Base-by-base conservation (phyloP, 2,113 vertebrate genomes). In the Gnathochromis pfefferi region DNA sequence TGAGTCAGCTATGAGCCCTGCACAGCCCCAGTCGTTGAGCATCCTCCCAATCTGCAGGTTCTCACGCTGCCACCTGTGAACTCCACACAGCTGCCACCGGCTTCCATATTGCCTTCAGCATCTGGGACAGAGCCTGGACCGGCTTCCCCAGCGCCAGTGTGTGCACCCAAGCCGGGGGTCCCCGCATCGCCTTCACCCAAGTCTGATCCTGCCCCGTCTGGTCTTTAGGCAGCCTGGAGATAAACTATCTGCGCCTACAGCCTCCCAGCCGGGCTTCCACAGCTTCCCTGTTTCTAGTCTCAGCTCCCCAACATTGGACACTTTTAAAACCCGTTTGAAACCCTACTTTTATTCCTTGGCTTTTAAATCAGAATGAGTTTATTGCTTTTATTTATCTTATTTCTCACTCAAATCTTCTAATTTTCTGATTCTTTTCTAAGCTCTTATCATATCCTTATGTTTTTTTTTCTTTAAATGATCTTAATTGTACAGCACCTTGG, bases 361-460 rank as follows among this genome's bases (percentile, higher is more conserved):
- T 9, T 47, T 49, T 49, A 49, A 49, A 49, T 49, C 47, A 49
- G 16, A 3, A 49, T 19, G 16, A 49, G 47, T 49, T 49, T 3
- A 49, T 49, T 47, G 14, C 45, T 47, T 19, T 51, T 51, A 9
- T 51, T 19, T 19, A 51, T 51, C 49, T 51, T 51, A 51, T 51
- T 51, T 51, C 49, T 51, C 49, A 51, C 8, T 51, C 17, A 19
- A 19, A 51, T 19, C 47, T 7, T 47, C 5, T 47, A 42, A 42
- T 42, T 42, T 6, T 42, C 40, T 42, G 40, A 42, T 42, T 45
- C 42, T 45, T 8, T 51, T n/a, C 3, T 49, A 19, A 49, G 17
- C 47, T 51, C 47, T 51, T 9, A 9, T 51, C 47, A 51, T 0
- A 51, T 51, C 47, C 47, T 0, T 0, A 19, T 51, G 17, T 51